A percentile compares a stretch with the other conserved stretches of the same genome.
phyloP scores from a whole-genome alignment of 2,113 vertebrate genomes.

The Stegastes partitus region DNA sequence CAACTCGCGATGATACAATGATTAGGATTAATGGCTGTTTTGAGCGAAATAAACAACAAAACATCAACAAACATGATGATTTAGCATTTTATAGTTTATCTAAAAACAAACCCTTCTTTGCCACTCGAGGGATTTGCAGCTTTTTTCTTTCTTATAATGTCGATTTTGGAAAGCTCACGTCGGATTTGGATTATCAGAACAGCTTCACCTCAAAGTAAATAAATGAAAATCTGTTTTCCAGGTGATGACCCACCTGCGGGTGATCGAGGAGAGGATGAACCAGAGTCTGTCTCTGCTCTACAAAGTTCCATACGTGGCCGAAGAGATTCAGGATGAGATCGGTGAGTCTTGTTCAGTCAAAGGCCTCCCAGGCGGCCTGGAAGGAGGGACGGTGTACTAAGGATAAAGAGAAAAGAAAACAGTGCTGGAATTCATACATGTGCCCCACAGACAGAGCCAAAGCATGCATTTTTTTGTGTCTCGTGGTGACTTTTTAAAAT shows the following conservation, averaged over 20 bases:
- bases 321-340: slow-evolving; percentile 95
- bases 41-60: no score
- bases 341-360: slow-evolving; percentile 85
- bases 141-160: no score
- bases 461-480: slow-evolving; percentile 23
- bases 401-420: slow-evolving; percentile 48
- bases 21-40: no score
- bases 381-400: slow-evolving; percentile 12
- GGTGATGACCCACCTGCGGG: slow-evolving; percentile 99
- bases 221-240: slow-evolving; percentile 54
- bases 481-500: neutral
- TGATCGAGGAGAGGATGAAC: slow-evolving; percentile 98
- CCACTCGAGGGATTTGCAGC: no score
- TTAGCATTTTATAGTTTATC: neutral
- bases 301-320: slow-evolving; percentile 96
- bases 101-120: neutral
- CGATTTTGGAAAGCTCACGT: no score
- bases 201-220: no score
- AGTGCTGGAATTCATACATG: slow-evolving; percentile 23
- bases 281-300: slow-evolving; percentile 97
- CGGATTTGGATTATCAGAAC: no score
- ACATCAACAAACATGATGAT: neutral
- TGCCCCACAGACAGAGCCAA: slow-evolving; percentile 26
- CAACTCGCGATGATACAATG: no score
- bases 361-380: neutral